These are phyloP conservation scores for Spatulosminthurus flaviceps DNA, from an alignment of 2,888 invertebrate species.

Conservation along the genomic window DNA sequence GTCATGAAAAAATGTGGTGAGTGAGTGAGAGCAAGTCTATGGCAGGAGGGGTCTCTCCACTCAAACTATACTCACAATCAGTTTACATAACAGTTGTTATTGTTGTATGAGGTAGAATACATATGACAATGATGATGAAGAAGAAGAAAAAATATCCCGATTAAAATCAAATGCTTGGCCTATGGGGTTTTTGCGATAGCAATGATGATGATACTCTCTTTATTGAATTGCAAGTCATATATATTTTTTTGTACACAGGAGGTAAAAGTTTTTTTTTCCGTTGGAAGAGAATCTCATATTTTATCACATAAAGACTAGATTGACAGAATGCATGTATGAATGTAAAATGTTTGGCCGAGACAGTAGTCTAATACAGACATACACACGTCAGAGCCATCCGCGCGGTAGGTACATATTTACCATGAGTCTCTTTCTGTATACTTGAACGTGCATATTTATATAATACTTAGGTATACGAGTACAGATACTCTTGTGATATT, in stretches of 20 bases:
- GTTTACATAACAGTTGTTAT: too few relatives aligned
- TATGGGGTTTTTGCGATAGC: constrained; percentile 3
- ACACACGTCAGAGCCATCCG: constrained; percentile 4
- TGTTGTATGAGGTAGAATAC: not conserved
- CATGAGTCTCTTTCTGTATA: not conserved
- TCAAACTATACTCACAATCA: too few relatives aligned
- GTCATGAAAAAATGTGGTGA: constrained; percentile 1
- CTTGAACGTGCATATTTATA: not conserved
- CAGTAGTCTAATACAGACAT: not conserved
- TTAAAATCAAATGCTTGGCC: constrained; percentile 14
- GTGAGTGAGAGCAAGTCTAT: not conserved
- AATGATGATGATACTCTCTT: constrained; percentile 10
- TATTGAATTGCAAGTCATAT: constrained; percentile 18
- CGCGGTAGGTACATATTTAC: constrained; percentile 16
- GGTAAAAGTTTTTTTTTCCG: constrained; percentile 33
- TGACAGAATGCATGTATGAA: constrained; percentile 40
- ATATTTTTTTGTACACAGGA: constrained; percentile 39
- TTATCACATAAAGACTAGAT: constrained; percentile 49
- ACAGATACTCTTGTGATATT: not conserved
- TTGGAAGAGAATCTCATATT: constrained; percentile 33
- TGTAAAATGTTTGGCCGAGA: constrained; percentile 13
- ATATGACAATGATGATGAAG: constrained; percentile 3
- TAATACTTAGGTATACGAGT: not conserved
- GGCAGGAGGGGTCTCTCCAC: not conserved
- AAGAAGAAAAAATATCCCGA: not conserved